A percentile compares a stretch with the other conserved stretches of the same genome.
Conservation (phyloP, 2,888 invertebrate genomes). For the Camptogramma bilineatum region DNA sequence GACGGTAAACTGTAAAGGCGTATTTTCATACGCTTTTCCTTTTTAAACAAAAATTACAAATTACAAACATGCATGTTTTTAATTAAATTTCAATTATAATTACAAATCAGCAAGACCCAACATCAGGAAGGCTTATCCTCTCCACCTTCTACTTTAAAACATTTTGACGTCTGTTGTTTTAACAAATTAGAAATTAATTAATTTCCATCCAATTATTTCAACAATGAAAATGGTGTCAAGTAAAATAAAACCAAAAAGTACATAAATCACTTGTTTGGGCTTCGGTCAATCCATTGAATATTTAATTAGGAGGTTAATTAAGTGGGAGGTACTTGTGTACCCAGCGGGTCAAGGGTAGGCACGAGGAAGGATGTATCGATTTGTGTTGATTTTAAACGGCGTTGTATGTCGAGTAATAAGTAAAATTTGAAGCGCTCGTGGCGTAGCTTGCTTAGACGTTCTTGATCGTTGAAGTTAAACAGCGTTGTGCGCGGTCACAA, state of each 20-base stretch:
- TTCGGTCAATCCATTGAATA: conserved; percentile 1
- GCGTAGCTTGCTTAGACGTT: too few relatives aligned
- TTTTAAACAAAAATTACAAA: too few relatives aligned
- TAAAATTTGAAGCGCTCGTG: too few relatives aligned
- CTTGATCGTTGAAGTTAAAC: too few relatives aligned
- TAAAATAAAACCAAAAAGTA: background rate
- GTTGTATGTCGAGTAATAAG: background rate
- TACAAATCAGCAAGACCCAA: background rate
- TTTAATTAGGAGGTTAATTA: background rate
- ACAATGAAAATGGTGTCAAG: background rate
- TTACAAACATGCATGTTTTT: too few relatives aligned
- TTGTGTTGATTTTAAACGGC: background rate
- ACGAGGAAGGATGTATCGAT: background rate
- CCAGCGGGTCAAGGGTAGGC: conserved; percentile 3
- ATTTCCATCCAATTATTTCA: background rate
- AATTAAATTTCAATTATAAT: too few relatives aligned
- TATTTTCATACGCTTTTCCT: too few relatives aligned
- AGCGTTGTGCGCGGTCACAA: too few relatives aligned
- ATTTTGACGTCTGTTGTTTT: background rate
- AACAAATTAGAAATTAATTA: background rate
- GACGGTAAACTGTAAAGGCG: too few relatives aligned
- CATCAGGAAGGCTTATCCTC: background rate
- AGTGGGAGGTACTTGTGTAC: conserved; percentile 5
- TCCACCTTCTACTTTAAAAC: background rate
- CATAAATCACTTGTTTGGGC: background rate